These are phyloP conservation scores for Himalopsyche japonica DNA, from an alignment of 2,888 invertebrate species.

Conservation along the genomic window DNA sequence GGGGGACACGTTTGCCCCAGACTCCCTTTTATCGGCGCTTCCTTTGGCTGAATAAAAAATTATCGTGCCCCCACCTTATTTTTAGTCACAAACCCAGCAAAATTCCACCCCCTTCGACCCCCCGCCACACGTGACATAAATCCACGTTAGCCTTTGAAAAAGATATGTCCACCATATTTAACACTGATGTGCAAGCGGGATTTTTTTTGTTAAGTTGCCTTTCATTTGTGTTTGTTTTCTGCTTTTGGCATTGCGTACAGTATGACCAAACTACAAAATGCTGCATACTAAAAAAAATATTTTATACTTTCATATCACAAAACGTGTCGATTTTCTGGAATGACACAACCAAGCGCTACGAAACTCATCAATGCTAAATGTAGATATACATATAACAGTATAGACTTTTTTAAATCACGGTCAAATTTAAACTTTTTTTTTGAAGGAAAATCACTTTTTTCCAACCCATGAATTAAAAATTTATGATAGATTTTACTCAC, in stretches of 20 bases:
- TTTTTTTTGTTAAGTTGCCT: conserved; percentile 27
- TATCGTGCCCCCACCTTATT: conserved; percentile 6
- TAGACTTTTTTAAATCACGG: no score
- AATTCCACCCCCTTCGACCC: conserved; percentile 1
- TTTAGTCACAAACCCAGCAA: not conserved
- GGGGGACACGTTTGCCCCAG: conserved; percentile 8
- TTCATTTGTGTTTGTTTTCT: conserved; percentile 29
- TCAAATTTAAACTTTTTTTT: no score
- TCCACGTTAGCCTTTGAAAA: conserved; percentile 40
- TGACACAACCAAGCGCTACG: no score
- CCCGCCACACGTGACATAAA: conserved; percentile 35
- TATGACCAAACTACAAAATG: not conserved
- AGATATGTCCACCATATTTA: conserved; percentile 41
- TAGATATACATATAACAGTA: no score
- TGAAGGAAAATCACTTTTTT: no score
- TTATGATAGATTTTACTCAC: no score
- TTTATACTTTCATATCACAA: no score
- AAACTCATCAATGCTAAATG: no score
- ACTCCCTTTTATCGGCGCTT: conserved; percentile 21
- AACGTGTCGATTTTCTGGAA: no score
- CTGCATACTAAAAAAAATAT: not conserved
- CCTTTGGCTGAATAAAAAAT: conserved; percentile 34
- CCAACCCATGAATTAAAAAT: no score
- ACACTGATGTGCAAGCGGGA: conserved; percentile 40
- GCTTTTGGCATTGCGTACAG: conserved; percentile 17